phyloP scores from a whole-genome alignment of 2,113 vertebrate species.

The Rutilus rutilus region DNA sequence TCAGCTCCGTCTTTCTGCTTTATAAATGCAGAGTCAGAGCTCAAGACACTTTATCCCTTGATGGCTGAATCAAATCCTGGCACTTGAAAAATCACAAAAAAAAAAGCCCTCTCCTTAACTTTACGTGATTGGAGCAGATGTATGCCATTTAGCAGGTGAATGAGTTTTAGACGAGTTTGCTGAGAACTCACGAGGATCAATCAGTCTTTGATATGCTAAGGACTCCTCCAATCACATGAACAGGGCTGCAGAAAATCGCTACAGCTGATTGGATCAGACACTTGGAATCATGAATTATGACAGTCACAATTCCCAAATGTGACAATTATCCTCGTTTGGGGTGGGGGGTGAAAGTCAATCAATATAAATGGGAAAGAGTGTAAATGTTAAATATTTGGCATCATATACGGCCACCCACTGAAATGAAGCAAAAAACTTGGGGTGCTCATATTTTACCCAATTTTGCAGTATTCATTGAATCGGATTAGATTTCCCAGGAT shows the following conservation, averaged over 20 bases:
- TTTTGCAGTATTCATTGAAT: neutral
- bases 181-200: conserved; percentile 43
- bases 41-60: conserved; percentile 26
- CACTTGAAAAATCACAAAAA: conserved; percentile 35
- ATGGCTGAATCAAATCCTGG: conserved; percentile 15
- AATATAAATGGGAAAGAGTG: neutral
- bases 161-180: conserved; percentile 37
- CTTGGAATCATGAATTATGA: conserved; percentile 14
- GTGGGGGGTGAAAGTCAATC: too few species aligned
- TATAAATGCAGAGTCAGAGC: conserved; percentile 43
- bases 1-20: conserved; percentile 17
- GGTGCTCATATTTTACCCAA: neutral
- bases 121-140: conserved; percentile 49
- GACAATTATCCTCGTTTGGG: neutral
- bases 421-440: neutral
- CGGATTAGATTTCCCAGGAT: neutral
- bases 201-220: conserved; percentile 37
- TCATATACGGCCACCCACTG: neutral
- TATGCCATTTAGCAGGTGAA: conserved; percentile 39
- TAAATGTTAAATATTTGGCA: neutral
- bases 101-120: conserved; percentile 38
- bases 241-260: conserved; percentile 9
- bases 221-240: conserved; percentile 47
- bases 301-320: neutral
- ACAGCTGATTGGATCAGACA: conserved; percentile 36